Evolutionary conservation across 1,140 invertebrate genomes (phyloP).

Genomic region (Anastrepha obliqua): DNA sequence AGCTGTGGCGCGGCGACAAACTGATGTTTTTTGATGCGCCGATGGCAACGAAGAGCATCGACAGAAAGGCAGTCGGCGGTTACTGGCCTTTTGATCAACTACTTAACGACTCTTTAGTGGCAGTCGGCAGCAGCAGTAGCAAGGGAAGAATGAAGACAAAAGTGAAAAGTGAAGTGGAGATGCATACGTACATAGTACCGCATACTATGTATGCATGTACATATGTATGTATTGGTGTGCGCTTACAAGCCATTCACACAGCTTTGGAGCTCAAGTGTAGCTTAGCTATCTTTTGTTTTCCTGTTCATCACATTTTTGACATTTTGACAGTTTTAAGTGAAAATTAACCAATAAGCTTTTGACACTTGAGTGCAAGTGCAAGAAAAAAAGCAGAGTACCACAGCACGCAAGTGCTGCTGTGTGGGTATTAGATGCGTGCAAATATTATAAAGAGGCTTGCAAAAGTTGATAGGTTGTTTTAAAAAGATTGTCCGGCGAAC

Average conservation of each 20-base stretch:
- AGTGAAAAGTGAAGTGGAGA: neutral
- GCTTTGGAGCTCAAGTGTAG: neutral
- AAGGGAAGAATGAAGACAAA: no score
- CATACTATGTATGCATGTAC: neutral
- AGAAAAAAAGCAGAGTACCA: neutral
- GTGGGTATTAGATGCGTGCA: neutral
- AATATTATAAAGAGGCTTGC: neutral
- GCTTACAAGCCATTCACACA: no score
- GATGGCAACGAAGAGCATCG: neutral
- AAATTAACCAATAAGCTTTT: constrained; percentile 43
- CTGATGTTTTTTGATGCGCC: neutral
- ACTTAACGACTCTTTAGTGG: neutral
- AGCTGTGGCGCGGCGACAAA: neutral
- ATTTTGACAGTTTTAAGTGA: constrained; percentile 42
- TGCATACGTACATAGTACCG: neutral
- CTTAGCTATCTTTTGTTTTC: neutral
- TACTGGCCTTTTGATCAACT: neutral
- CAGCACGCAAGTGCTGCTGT: neutral
- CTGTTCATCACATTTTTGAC: neutral
- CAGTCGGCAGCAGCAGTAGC: neutral
- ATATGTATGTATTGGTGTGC: neutral
- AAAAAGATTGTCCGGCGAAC: no score
- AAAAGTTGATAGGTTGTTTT: neutral
- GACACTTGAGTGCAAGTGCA: neutral
- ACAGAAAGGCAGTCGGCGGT: neutral